These are phyloP conservation scores for Drosophila lacertosa DNA, from an alignment of 1,140 invertebrate species.

Conservation along the genomic window DNA sequence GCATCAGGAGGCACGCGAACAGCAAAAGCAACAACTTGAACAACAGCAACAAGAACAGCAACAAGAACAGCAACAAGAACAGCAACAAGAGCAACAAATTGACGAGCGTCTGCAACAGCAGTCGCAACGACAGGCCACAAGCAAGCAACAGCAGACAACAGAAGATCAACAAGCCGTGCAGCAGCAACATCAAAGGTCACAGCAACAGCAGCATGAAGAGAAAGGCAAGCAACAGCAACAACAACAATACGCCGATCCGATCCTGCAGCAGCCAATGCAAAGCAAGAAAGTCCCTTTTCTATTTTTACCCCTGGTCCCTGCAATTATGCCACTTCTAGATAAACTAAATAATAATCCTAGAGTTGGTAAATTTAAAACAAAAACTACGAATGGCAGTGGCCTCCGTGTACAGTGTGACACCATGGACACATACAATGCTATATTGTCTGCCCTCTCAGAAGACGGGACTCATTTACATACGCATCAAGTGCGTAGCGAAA, in stretches of 20 bases:
- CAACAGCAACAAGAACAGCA: background rate
- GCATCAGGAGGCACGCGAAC: background rate
- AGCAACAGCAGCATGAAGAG: background rate
- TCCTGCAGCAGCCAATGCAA: background rate
- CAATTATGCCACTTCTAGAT: background rate
- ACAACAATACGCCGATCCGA: too few species aligned
- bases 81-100: background rate
- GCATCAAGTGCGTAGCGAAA: conserved; percentile 2
- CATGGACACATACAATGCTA: background rate
- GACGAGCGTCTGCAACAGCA: background rate
- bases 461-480: background rate
- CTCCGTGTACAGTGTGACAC: background rate
- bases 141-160: background rate
- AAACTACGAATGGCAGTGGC: background rate
- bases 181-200: background rate
- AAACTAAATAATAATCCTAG: background rate
- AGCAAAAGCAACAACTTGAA: background rate
- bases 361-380: background rate
- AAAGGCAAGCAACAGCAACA: background rate
- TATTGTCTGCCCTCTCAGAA: background rate
- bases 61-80: background rate
- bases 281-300: background rate
- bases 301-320: background rate
- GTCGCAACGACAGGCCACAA: background rate
- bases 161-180: background rate